Evolutionary conservation across 2,113 vertebrate genomes (phyloP), one percentile per base, ranked within the genome.

Genomic region (Struthidea cinerea): DNA sequence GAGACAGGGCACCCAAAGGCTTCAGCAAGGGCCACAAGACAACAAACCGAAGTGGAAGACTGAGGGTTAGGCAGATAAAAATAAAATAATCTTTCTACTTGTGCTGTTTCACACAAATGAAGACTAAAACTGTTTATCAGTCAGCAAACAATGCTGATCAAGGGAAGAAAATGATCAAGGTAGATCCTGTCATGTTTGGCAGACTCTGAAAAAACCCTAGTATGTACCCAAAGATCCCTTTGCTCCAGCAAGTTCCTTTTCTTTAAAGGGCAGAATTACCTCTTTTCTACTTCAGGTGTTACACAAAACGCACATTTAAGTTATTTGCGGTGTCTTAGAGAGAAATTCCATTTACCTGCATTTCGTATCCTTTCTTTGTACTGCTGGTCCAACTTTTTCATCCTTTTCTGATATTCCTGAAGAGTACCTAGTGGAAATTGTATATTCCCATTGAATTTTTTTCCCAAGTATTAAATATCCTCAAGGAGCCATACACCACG

Each of bases 321-420:
- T 30, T 30, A 33, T 10, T 26, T 15, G 11, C 19, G 75, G 47
- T 3, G 3, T 3, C 41, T 68, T 4, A 28, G 28, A 47, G 33
- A 35, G 28, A 60, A 61, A 74, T 19, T 13, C 41, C 33, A 30
- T 30, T 69, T 24, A 76, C 99, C 99, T 96, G 99, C 99, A 69
- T 99, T 99, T 77, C 99, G 97, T 85, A 99, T 98, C 95, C 99
- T 98, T 91, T 99, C 99, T 96, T 99, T 99, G 91, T 99, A 99
- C 83, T 99, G 99, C 95, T 99, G 99, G 93, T 99, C 99, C 60
- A 99, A 95, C 88, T 99, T 99, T 73, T 99, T 99, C 99, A 99
- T 99, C 90, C 99, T 98, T 97, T 99, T 99, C 98, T 99, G 99
- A 94, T 99, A 99, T 77, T 99, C 99, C 94, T 99, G 99, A 80